Percentiles rank a stretch among this genome's conserved stretches.
phyloP scores from a whole-genome alignment of 2,797 vertebrate species.

The Melanotaenia pygmaea region DNA sequence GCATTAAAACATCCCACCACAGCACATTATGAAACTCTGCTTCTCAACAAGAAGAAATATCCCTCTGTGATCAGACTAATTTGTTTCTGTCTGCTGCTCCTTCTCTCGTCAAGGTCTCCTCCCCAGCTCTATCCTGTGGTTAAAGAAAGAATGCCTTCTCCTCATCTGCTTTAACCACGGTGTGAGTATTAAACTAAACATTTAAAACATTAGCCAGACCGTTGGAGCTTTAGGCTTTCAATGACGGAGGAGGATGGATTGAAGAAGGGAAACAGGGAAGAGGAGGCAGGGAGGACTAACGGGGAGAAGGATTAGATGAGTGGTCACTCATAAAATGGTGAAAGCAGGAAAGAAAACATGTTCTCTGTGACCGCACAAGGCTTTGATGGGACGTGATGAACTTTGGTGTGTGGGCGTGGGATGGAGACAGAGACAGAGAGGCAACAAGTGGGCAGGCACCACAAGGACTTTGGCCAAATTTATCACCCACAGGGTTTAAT shows the following conservation, averaged over 20 bases:
- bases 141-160: conserved; percentile 70
- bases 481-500: conserved; percentile 54
- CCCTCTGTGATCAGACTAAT: conserved; percentile 65
- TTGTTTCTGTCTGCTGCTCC: conserved; percentile 49
- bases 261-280: conserved; percentile 48
- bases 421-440: conserved; percentile 53
- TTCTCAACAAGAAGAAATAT: conserved; percentile 56
- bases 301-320: conserved; percentile 45
- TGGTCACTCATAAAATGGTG: conserved; percentile 56
- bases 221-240: conserved; percentile 45
- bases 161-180: conserved; percentile 45
- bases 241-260: conserved; percentile 49
- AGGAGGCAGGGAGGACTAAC: conserved; percentile 42
- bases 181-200: conserved; percentile 62
- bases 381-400: conserved; percentile 71
- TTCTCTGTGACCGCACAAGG: conserved; percentile 46
- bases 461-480: conserved; percentile 45
- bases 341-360: conserved; percentile 69
- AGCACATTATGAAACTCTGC: conserved; percentile 46
- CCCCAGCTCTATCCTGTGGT: conserved; percentile 17
- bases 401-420: conserved; percentile 56
- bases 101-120: conserved; percentile 32
- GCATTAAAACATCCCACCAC: conserved; percentile 48
- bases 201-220: conserved; percentile 70
- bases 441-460: conserved; percentile 39